Conservation (phyloP, 1,140 invertebrate genomes). For the Neodiprion virginianus region DNA sequence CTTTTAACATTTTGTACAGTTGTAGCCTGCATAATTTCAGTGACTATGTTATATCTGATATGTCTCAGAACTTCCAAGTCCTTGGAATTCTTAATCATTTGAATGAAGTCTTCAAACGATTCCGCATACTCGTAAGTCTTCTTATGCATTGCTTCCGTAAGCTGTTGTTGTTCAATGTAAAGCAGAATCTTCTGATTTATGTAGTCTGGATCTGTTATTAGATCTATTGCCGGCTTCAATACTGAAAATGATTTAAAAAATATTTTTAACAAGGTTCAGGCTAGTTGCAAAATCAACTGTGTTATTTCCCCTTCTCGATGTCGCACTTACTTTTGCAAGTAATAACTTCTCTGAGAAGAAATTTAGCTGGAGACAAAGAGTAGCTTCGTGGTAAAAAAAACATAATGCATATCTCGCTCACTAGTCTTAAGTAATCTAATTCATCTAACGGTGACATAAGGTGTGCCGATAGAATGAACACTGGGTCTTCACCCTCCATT, state of each 20-base stretch:
- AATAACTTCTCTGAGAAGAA: conserved; percentile 82
- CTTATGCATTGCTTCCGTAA: conserved; percentile 78
- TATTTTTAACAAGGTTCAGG: background rate
- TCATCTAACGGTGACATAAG: conserved; percentile 76
- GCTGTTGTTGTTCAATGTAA: conserved; percentile 81
- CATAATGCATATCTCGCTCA: conserved; percentile 83
- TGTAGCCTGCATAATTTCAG: conserved; percentile 92
- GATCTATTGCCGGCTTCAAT: conserved; percentile 81
- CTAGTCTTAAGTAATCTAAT: conserved; percentile 79
- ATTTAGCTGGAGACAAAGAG: conserved; percentile 76
- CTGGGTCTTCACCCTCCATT: conserved; percentile 67
- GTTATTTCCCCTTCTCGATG: background rate
- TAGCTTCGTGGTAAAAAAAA: conserved; percentile 83
- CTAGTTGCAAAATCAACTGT: background rate
- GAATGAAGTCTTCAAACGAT: conserved; percentile 88
- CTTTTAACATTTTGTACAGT: conserved; percentile 88
- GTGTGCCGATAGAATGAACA: conserved; percentile 80
- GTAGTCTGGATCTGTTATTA: conserved; percentile 88
- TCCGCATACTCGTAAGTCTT: conserved; percentile 87
- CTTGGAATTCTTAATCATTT: conserved; percentile 81
- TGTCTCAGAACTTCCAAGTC: conserved; percentile 85
- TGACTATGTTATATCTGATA: conserved; percentile 87
- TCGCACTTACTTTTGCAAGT: conserved; percentile 77
- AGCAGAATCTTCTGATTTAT: conserved; percentile 87
- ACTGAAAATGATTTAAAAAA: conserved; percentile 65